Percentiles rank a stretch among this genome's conserved stretches.
phyloP scores from a whole-genome alignment of 2,797 vertebrate genomes.

The Catharus ustulatus region DNA sequence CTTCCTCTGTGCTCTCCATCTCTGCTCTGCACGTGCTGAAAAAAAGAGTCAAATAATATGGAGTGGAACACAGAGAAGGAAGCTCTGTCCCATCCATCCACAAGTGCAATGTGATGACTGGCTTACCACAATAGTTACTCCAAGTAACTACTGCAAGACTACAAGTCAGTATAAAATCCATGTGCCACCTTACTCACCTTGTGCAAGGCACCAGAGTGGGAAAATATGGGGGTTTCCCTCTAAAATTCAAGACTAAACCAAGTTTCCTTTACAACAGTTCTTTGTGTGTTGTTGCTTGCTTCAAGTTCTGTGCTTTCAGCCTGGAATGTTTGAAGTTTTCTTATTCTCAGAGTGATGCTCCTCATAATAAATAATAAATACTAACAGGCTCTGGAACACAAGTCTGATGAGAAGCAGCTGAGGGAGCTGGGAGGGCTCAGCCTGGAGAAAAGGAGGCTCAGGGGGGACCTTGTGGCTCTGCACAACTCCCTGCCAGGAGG shows the following conservation, averaged over 20 bases:
- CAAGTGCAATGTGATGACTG: background rate
- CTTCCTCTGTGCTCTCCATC: background rate
- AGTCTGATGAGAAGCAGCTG: background rate
- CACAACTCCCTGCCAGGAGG: background rate
- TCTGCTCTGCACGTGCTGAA: background rate
- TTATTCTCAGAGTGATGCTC: background rate
- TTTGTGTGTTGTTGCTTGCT: rapidly evolving
- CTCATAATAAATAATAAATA: background rate
- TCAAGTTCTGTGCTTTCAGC: background rate
- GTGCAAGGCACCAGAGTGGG: background rate
- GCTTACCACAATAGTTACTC: background rate
- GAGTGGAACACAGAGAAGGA: background rate
- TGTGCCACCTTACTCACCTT: background rate
- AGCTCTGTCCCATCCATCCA: background rate
- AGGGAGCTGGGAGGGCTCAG: background rate
- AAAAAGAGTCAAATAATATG: background rate
- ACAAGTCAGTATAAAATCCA: background rate
- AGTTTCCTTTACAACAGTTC: background rate
- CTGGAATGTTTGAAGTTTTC: background rate
- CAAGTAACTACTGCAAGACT: background rate
- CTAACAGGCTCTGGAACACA: background rate
- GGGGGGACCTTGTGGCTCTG: background rate
- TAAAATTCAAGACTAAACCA: background rate
- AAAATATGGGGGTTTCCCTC: rapidly evolving
- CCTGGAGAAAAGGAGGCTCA: background rate